Evolutionary conservation across 2,888 invertebrate genomes (phyloP).

Genomic region (Geotrupes spiniger): DNA sequence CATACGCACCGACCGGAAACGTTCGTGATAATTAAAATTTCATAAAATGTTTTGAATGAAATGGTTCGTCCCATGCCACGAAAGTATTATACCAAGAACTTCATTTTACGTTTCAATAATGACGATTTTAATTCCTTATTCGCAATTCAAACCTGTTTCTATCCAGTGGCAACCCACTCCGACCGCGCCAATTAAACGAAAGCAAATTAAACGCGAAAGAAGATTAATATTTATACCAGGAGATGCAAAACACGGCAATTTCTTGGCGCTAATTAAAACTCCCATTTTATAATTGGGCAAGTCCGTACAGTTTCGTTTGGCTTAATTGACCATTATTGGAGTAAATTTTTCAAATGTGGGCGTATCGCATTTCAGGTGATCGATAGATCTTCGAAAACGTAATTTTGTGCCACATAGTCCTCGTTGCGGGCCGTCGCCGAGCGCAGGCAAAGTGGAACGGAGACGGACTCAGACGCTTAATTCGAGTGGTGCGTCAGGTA

Average conservation of each 20-base stretch:
- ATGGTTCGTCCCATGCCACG: too few species aligned
- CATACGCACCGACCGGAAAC: too few species aligned
- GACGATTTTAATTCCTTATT: too few species aligned
- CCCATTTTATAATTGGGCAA: constrained; percentile 1
- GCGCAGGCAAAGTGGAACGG: constrained; percentile 24
- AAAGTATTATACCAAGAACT: too few species aligned
- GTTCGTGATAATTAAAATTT: too few species aligned
- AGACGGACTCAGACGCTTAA: constrained; percentile 32
- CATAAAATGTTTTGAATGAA: too few species aligned
- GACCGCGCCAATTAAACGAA: too few species aligned
- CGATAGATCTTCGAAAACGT: constrained; percentile 37
- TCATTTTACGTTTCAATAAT: too few species aligned
- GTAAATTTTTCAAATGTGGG: constrained; percentile 40
- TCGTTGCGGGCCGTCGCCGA: constrained; percentile 21
- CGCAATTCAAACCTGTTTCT: too few species aligned
- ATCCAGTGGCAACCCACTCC: too few species aligned
- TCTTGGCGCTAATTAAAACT: background rate
- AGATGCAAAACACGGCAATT: background rate
- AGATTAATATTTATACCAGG: too few species aligned
- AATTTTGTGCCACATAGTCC: constrained; percentile 32
- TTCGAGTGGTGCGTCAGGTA: constrained; percentile 35
- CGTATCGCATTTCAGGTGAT: constrained; percentile 38
- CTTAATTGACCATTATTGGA: constrained; percentile 33
- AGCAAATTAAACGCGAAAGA: too few species aligned
- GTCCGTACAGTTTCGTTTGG: constrained; percentile 11